phyloP scores from a whole-genome alignment of 2,888 invertebrate species.

The Drosophila cracens region DNA sequence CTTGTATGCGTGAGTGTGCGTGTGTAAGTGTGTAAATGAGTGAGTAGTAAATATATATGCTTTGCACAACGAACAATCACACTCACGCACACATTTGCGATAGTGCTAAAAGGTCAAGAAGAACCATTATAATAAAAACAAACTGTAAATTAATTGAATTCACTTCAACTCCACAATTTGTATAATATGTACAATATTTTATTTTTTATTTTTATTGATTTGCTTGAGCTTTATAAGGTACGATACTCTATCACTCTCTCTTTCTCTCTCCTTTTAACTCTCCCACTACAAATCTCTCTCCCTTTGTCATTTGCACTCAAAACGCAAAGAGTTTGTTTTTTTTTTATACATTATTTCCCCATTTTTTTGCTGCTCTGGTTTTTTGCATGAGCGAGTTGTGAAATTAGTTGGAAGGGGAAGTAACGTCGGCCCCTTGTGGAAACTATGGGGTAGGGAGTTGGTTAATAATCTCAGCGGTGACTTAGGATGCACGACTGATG shows the following conservation, averaged over 20 bases:
- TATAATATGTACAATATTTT: conserved; percentile 8
- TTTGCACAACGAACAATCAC: conserved; percentile 5
- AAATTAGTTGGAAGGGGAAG: conserved; percentile 38
- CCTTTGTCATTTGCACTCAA: conserved; percentile 68
- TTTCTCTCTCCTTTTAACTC: conserved; percentile 16
- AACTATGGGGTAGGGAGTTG: neutral
- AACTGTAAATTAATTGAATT: conserved; percentile 6
- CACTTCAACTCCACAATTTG: conserved; percentile 3
- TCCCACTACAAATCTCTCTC: conserved; percentile 42
- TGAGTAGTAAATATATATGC: neutral
- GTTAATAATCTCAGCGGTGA: conserved; percentile 16
- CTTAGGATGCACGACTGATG: conserved; percentile 10
- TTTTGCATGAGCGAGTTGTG: conserved; percentile 30
- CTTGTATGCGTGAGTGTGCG: conserved; percentile 4
- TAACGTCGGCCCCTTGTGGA: conserved; percentile 4
- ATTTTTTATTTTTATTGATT: conserved; percentile 51
- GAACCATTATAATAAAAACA: conserved; percentile 22
- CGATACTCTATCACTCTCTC: conserved; percentile 14
- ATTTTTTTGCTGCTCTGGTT: conserved; percentile 22
- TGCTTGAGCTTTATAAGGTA: conserved; percentile 28
- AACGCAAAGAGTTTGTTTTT: conserved; percentile 43
- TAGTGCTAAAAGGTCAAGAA: conserved; percentile 40
- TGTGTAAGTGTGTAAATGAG: conserved; percentile 1
- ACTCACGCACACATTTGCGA: conserved; percentile 4
- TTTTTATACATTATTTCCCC: conserved; percentile 32